Base-by-base conservation (phyloP, 2,113 vertebrate genomes). In the Aix galericulata region DNA sequence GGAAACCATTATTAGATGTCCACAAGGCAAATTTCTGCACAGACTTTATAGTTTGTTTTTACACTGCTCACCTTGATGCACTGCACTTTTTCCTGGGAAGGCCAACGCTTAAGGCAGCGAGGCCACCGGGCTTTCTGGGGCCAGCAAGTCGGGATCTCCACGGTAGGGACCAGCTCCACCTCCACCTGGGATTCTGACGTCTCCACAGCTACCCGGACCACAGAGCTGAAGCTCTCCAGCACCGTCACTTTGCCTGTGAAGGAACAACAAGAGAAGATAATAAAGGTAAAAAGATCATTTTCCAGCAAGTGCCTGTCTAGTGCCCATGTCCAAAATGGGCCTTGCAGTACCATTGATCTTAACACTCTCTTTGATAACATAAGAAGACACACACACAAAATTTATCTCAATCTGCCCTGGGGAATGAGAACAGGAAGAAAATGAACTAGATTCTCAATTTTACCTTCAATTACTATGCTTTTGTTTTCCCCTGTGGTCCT, bases 141-240 rank as follows among this genome's bases (percentile, higher is more conserved):
- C 98, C 98, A 98, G 95, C 93, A 93, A 17, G 97, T 98, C 89
- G 98, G 98, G 73, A 98, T 97, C 94, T 99, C 98, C 83, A 98
- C 95, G 3, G 97, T 64, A 12, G 98, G 98, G 27, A 95, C 97
- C 89, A 99, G 95, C 84, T 98, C 98, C n/a, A 98, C 96, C 50
- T 98, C 98, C 3, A 98, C 97, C n/a, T 92, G 98, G 44, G 88
- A 94, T 34, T 91, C 64, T 9, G 98, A 95, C 1, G 98, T 99
- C 96, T 98, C 98, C 96, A 99, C 90, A 38, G 97, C 98, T 87
- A 98, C 94, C 25, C 95, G 93, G 12, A 98, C 97, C 20, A 96
- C 91, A 8, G 97, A 84, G 38, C 97, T 84, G 74, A 97, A 85
- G 38, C 95, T 96, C 60, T 97, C 97, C 40, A 98, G 90, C 56